Evolutionary conservation across 2,797 vertebrate species (phyloP).

Genomic region (Poecilia gillii): DNA sequence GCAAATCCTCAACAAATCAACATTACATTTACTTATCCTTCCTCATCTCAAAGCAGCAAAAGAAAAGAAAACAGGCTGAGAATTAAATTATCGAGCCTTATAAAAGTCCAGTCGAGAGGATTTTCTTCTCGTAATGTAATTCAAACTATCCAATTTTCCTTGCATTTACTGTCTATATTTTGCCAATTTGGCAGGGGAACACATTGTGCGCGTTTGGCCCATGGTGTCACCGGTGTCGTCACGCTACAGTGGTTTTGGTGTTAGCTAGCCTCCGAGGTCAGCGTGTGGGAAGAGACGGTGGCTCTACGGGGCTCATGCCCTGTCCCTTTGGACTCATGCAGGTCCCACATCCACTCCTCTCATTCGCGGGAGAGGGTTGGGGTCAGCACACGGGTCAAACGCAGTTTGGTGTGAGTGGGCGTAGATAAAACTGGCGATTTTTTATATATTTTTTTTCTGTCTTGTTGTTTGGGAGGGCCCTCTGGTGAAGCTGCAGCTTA

Average conservation of each 20-base stretch:
- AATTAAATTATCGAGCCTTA: constrained; percentile 84
- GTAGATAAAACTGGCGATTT: constrained; percentile 79
- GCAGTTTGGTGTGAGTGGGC: constrained; percentile 79
- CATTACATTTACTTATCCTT: constrained; percentile 62
- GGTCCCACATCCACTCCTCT: constrained; percentile 80
- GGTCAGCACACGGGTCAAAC: constrained; percentile 82
- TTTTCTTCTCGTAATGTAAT: constrained; percentile 81
- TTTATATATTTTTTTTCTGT: constrained; percentile 14
- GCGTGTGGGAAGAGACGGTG: constrained; percentile 82
- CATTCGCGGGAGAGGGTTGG: constrained; percentile 80
- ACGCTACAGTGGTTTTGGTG: constrained; percentile 79
- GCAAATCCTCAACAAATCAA: constrained; percentile 67
- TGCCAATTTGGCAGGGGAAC: constrained; percentile 83
- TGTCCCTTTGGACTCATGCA: constrained; percentile 81
- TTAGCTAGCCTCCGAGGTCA: constrained; percentile 83
- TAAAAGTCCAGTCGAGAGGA: constrained; percentile 79
- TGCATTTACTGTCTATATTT: constrained; percentile 84
- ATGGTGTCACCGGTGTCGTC: constrained; percentile 82
- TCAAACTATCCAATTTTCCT: constrained; percentile 83
- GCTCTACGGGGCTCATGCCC: constrained; percentile 78
- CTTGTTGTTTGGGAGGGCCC: constrained; percentile 47
- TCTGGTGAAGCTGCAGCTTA: constrained; percentile 68
- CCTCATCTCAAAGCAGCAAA: constrained; percentile 43
- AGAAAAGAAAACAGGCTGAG: constrained; percentile 45
- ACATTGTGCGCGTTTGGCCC: constrained; percentile 62